A percentile compares a stretch with the other conserved stretches of the same genome.
Conservation (phyloP, 1,140 invertebrate genomes). For the Achatina immaculata region DNA sequence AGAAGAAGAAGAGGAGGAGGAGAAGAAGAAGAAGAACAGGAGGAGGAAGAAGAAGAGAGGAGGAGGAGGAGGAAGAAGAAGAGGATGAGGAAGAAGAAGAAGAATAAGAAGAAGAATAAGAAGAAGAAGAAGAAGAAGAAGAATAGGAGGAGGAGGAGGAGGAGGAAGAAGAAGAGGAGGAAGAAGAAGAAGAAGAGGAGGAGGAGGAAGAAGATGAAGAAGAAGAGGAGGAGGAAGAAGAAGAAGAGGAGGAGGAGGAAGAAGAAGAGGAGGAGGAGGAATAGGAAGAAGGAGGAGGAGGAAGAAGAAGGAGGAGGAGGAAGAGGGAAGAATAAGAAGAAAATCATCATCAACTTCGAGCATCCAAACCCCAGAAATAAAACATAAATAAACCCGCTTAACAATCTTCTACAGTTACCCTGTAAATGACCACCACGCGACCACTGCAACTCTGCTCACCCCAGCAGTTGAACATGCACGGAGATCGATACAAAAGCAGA, state of each 20-base stretch:
- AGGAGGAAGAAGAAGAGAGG: neutral
- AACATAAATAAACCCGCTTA: too few species aligned
- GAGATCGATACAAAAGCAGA: too few species aligned
- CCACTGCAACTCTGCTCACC: too few species aligned
- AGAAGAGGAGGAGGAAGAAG: neutral
- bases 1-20: neutral
- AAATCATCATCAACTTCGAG: too few species aligned
- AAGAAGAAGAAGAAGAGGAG: neutral
- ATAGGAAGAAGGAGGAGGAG: too few species aligned
- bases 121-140: neutral
- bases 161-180: neutral
- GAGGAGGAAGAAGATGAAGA: neutral
- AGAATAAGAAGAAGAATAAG: conserved; percentile 1
- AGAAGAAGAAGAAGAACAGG: neutral
- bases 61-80: conserved; percentile 3
- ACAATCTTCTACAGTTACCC: too few species aligned
- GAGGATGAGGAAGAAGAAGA: neutral
- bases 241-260: neutral
- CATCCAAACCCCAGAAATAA: too few species aligned
- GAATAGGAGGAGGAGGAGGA: too few species aligned
- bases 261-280: too few species aligned
- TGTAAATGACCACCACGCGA: too few species aligned
- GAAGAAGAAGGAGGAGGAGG: neutral
- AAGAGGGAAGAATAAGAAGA: neutral
- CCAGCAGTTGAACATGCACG: too few species aligned